Base-by-base conservation (phyloP, 1,140 invertebrate genomes). In the Trichomalopsis sarcophagae region DNA sequence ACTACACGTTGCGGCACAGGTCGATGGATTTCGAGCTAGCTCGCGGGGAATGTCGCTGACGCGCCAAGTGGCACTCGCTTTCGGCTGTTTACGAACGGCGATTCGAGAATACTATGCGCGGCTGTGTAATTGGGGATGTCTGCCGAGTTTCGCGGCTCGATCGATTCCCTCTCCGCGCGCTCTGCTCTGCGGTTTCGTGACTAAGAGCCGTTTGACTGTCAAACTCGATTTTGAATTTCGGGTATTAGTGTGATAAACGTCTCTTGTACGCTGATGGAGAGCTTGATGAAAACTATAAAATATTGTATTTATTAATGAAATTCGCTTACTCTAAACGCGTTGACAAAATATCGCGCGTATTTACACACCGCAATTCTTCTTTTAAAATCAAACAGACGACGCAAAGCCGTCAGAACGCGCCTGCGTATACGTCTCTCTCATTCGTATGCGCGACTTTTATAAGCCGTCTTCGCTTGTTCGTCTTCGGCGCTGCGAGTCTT, bases 371-470 rank as follows among this genome's bases (percentile, higher is more conserved):
- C 33, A 36, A 3, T 36, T 6, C 5, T 36, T 36, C 33, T 36
- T 6, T 36, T 6, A 36, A 36, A 36, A 36, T 36, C 2, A 36
- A 36, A 36, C 33, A 36, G 2, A 3, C 33, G 5, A 36, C 33
- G 33, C 33, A 36, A 36, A 36, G 33, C 2, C 33, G 5, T 36
- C 33, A 5, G 33, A 3, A 36, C 33, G 33, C 5, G 33, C 33
- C 33, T 62, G 21, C 21, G 17, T 44, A 30, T 77, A 50, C 75
- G 23, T 11, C 0, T 50, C 75, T 77, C 75, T 77, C 75, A 77
- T 77, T 77, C 75, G 44, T 77, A 77, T 77, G 75, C 75, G 75
- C 69, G 33, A 50, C 75, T 50, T 50, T 77, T 77, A 77, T 50
- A 50, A 47, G 17, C n/a, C 44, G 75, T 27, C 40, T 77, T 10